phyloP scores from a whole-genome alignment of 2,797 vertebrate species.

The Sebastes variabilis region DNA sequence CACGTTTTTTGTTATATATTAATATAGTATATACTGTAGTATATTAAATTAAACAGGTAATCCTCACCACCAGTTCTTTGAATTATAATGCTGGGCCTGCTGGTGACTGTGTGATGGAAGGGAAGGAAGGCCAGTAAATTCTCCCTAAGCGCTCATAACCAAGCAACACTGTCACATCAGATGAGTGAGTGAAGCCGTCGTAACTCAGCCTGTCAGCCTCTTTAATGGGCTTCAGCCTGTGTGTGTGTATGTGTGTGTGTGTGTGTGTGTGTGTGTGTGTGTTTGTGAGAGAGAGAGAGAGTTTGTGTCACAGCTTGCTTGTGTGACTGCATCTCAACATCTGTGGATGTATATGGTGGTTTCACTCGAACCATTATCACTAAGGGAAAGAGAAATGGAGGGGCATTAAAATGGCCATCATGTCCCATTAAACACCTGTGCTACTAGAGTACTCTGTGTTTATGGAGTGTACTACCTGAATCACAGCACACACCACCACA shows the following conservation, averaged over 20 bases:
- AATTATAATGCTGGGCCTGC: conserved; percentile 3
- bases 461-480: conserved; percentile 19
- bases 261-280: conserved; percentile 1
- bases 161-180: conserved; percentile 58
- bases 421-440: conserved; percentile 42
- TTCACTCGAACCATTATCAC: conserved; percentile 25
- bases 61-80: neutral
- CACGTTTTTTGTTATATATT: neutral
- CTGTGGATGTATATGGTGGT: conserved; percentile 8
- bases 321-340: neutral
- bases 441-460: conserved; percentile 1
- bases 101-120: conserved; percentile 36
- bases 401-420: conserved; percentile 13
- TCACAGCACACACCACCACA: neutral
- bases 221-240: conserved; percentile 37
- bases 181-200: conserved; percentile 52
- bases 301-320: neutral
- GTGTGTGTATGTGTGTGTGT: neutral
- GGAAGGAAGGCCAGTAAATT: conserved; percentile 43
- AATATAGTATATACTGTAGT: neutral
- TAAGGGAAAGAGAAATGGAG: conserved; percentile 2
- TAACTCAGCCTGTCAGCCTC: conserved; percentile 59
- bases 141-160: conserved; percentile 58
- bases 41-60: neutral
- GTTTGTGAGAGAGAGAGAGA: neutral